A percentile compares a stretch with the other conserved stretches of the same genome.
These are phyloP conservation scores for Neostethus bicornis DNA, from an alignment of 2,797 vertebrate genomes.

Conservation along the genomic window DNA sequence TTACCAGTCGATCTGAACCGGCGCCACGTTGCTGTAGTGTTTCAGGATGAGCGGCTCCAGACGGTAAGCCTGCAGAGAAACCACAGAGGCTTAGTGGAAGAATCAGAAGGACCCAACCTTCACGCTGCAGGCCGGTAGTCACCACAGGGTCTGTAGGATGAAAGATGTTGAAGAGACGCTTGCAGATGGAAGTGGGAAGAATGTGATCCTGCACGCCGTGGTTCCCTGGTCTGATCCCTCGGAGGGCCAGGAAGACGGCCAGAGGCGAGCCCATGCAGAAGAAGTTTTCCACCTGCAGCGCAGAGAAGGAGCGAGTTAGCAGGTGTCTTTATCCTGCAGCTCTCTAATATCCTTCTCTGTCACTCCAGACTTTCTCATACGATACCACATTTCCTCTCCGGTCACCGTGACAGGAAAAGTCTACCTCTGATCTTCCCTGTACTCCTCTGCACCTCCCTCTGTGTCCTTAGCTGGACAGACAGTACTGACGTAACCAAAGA, in stretches of 20 bases:
- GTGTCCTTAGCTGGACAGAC: too few species aligned
- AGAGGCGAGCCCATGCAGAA: conserved; percentile 98
- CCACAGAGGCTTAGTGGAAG: not conserved
- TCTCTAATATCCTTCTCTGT: too few species aligned
- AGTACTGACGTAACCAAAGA: not conserved
- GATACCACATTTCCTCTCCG: too few species aligned
- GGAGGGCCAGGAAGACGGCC: conserved; percentile 91
- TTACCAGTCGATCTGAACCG: conserved; percentile 94
- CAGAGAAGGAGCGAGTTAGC: not conserved
- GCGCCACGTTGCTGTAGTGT: conserved; percentile 93
- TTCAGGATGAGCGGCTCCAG: conserved; percentile 94
- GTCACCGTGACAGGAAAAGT: too few species aligned
- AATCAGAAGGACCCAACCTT: not conserved
- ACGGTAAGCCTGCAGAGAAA: conserved; percentile 91
- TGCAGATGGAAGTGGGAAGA: conserved; percentile 90
- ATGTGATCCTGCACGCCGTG: conserved; percentile 89
- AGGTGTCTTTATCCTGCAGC: too few species aligned
- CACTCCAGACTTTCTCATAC: too few species aligned
- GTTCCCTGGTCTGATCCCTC: conserved; percentile 90
- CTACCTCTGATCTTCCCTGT: too few species aligned
- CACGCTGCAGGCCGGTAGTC: conserved; percentile 51
- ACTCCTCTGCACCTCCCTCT: too few species aligned
- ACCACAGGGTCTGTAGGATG: conserved; percentile 98
- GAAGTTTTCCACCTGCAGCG: conserved; percentile 92
- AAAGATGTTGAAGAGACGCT: conserved; percentile 92